Percentiles rank a stretch among this genome's conserved stretches.
Conservation (phyloP, 2,797 vertebrate species). For the Ptychobarbus kaznakovi region DNA sequence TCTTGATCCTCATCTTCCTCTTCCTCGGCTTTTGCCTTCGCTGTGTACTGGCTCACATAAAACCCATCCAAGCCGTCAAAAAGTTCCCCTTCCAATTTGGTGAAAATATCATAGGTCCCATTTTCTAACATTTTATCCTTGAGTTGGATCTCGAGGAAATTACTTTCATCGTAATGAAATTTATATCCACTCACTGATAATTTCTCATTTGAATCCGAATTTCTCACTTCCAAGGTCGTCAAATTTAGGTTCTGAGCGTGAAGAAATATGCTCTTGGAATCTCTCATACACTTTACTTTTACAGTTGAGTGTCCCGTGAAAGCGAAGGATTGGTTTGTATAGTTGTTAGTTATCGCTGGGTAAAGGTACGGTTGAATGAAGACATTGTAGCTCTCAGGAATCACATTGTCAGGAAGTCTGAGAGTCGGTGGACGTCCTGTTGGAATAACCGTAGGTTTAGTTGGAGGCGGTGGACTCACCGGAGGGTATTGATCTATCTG, state of each 20-base stretch:
- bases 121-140: neutral
- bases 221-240: constrained; percentile 13
- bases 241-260: constrained; percentile 67
- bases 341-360: constrained; percentile 53
- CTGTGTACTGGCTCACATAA: constrained; percentile 70
- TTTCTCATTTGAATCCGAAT: neutral
- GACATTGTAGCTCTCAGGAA: constrained; percentile 73
- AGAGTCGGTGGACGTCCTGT: constrained; percentile 56
- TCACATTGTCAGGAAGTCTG: constrained; percentile 72
- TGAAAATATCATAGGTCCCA: constrained; percentile 67
- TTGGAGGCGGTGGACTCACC: constrained; percentile 41
- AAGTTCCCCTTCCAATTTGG: constrained; percentile 70
- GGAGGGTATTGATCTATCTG: constrained; percentile 60
- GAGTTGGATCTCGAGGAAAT: constrained; percentile 74
- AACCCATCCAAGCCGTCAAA: constrained; percentile 58
- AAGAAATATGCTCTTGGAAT: constrained; percentile 70
- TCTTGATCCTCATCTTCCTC: constrained; percentile 30
- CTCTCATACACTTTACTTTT: constrained; percentile 65
- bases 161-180: neutral
- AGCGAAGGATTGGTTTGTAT: constrained; percentile 67
- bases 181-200: neutral
- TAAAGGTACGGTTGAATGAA: constrained; percentile 69
- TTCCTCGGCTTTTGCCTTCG: neutral
- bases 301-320: constrained; percentile 76
- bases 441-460: constrained; percentile 54